Conservation (phyloP, 2,113 vertebrate species). For the Rissa tridactyla region DNA sequence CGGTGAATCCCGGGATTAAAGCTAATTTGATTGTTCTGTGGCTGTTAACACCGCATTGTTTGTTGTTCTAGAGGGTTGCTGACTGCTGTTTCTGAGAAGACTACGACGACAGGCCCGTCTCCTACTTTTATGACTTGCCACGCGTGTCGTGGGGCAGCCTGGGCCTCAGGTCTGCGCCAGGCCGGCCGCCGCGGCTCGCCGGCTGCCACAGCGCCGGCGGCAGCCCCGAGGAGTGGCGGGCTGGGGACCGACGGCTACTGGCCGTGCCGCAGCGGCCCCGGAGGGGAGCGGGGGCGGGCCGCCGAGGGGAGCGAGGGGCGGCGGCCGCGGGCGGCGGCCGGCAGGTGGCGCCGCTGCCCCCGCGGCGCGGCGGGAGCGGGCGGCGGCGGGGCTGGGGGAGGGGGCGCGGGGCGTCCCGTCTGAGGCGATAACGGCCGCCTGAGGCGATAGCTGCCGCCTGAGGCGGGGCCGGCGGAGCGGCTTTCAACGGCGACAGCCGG, state of each 20-base stretch:
- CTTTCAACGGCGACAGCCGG: fast-evolving
- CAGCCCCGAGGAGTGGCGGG: neutral
- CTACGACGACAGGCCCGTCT: fast-evolving
- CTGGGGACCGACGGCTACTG: fast-evolving
- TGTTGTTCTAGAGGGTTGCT: neutral
- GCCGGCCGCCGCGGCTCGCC: neutral
- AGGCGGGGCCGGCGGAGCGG: fast-evolving
- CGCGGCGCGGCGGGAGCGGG: neutral
- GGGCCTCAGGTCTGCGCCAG: neutral
- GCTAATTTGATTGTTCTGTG: neutral
- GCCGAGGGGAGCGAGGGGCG: neutral
- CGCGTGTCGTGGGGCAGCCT: too few species aligned
- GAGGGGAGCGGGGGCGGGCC: neutral
- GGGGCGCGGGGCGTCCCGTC: neutral
- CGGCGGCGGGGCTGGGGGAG: neutral
- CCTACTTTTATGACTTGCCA: fast-evolving
- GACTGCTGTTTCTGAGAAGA: neutral
- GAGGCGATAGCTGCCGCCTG: fast-evolving
- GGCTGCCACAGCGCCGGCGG: neutral
- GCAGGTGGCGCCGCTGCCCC: neutral
- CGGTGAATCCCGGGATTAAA: neutral
- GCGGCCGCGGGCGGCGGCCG: neutral
- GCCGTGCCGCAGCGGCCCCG: neutral
- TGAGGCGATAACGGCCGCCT: neutral
- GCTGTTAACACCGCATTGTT: too few species aligned